Evolutionary conservation across 1,140 invertebrate species (phyloP).

Genomic region (Thalassaphorura encarpata): DNA sequence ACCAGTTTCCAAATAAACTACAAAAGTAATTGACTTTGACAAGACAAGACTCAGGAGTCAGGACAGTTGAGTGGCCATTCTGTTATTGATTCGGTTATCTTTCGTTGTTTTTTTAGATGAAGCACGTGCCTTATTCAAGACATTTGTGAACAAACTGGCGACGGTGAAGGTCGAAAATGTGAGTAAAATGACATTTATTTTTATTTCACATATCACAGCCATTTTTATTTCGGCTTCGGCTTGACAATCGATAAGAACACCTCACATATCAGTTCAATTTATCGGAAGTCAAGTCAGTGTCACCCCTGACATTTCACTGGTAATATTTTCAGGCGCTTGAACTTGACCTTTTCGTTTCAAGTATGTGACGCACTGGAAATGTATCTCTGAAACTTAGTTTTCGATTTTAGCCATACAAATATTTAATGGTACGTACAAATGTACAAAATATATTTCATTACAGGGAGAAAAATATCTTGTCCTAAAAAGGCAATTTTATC

Average conservation of each 20-base stretch:
- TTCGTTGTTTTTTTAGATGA: slow-evolving; percentile 54
- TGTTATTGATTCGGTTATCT: not conserved
- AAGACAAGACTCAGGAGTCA: too few species aligned
- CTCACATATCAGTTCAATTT: too few species aligned
- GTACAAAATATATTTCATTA: too few species aligned
- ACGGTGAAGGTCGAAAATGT: slow-evolving; percentile 55
- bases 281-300: too few species aligned
- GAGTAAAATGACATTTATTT: slow-evolving; percentile 32
- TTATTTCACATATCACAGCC: not conserved
- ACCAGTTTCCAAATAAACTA: too few species aligned
- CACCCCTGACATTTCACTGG: too few species aligned
- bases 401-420: not conserved
- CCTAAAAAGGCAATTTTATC: slow-evolving; percentile 30
- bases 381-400: slow-evolving; percentile 1
- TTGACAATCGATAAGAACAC: too few species aligned
- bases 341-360: not conserved
- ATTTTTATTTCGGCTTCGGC: not conserved
- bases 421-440: too few species aligned
- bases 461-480: slow-evolving; percentile 32
- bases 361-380: not conserved
- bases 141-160: slow-evolving; percentile 78
- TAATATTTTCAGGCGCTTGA: too few species aligned
- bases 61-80: not conserved
- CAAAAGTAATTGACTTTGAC: too few species aligned
- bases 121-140: slow-evolving; percentile 74